A percentile compares a stretch with the other conserved stretches of the same genome.
Evolutionary conservation across 2,113 vertebrate genomes (phyloP).

Genomic region (Eulemur macaco): DNA sequence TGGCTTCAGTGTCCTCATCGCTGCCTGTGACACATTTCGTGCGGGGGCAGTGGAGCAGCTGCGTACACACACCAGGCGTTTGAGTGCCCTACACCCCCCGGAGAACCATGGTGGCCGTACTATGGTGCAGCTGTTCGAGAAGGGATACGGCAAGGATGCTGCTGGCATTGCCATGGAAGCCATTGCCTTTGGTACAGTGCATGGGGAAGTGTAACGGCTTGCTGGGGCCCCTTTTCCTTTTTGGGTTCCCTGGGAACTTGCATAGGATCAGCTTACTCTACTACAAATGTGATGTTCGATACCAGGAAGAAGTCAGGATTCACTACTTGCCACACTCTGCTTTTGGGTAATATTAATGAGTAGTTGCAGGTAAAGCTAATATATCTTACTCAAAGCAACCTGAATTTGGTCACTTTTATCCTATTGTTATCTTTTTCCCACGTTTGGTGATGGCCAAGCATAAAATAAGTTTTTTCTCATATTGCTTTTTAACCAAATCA

Average conservation of each 20-base stretch:
- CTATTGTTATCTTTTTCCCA: not conserved
- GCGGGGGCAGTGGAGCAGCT: slow-evolving; percentile 98
- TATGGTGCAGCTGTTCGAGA: slow-evolving; percentile 97
- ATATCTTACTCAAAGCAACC: not conserved
- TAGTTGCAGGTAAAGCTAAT: not conserved
- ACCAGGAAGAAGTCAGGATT: not conserved
- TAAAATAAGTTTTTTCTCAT: not conserved
- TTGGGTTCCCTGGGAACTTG: not conserved
- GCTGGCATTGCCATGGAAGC: slow-evolving; percentile 99
- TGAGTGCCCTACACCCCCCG: slow-evolving; percentile 93
- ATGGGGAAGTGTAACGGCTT: not conserved
- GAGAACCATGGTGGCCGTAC: slow-evolving; percentile 88
- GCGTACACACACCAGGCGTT: slow-evolving; percentile 94
- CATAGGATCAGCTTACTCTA: not conserved
- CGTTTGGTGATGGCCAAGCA: not conserved
- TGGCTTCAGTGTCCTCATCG: slow-evolving; percentile 95
- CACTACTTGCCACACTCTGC: not conserved
- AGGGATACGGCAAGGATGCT: slow-evolving; percentile 97
- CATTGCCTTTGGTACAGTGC: slow-evolving; percentile 91
- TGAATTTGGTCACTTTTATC: not conserved
- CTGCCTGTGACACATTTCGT: slow-evolving; percentile 97
- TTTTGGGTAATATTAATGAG: not conserved
- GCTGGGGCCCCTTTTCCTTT: not conserved
- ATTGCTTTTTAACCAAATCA: not conserved
- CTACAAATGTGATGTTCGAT: not conserved